These are phyloP conservation scores for Seira ritae DNA, from an alignment of 2,888 invertebrate genomes.

Conservation along the genomic window DNA sequence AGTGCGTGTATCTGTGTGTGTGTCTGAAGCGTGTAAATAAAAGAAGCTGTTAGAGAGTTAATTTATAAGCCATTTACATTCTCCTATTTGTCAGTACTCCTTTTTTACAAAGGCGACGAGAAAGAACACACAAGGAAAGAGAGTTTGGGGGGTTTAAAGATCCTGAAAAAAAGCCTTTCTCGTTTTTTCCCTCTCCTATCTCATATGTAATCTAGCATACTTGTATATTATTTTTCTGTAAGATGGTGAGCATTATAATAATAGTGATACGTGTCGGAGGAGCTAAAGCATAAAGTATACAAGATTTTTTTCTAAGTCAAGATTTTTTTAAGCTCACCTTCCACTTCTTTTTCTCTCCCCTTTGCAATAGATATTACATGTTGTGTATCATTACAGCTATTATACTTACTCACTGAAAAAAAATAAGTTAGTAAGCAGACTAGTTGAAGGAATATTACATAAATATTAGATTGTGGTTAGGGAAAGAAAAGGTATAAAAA, in stretches of 20 bases:
- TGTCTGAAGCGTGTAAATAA: constrained; percentile 62
- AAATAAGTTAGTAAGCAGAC: constrained; percentile 1
- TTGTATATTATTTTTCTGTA: constrained; percentile 36
- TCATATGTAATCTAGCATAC: constrained; percentile 55
- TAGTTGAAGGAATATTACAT: background rate
- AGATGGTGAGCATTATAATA: constrained; percentile 47
- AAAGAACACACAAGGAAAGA: constrained; percentile 62
- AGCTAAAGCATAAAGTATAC: constrained; percentile 54
- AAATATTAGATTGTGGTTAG: constrained; percentile 12
- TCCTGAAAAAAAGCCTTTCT: constrained; percentile 23
- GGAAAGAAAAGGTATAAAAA: constrained; percentile 11
- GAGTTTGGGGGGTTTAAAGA: constrained; percentile 54
- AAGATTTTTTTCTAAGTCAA: constrained; percentile 10
- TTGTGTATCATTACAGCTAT: background rate
- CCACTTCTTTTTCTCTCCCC: background rate
- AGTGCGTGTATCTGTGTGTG: constrained; percentile 19
- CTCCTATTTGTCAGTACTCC: constrained; percentile 61
- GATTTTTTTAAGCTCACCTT: background rate
- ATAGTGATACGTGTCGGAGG: constrained; percentile 61
- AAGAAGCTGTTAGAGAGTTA: constrained; percentile 63
- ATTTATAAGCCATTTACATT: constrained; percentile 65
- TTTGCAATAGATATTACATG: constrained; percentile 1
- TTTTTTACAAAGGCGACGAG: constrained; percentile 53
- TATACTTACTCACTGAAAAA: background rate
- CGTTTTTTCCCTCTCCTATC: constrained; percentile 41